Conservation (phyloP, 2,113 vertebrate genomes). For the Hemichromis elongatus region DNA sequence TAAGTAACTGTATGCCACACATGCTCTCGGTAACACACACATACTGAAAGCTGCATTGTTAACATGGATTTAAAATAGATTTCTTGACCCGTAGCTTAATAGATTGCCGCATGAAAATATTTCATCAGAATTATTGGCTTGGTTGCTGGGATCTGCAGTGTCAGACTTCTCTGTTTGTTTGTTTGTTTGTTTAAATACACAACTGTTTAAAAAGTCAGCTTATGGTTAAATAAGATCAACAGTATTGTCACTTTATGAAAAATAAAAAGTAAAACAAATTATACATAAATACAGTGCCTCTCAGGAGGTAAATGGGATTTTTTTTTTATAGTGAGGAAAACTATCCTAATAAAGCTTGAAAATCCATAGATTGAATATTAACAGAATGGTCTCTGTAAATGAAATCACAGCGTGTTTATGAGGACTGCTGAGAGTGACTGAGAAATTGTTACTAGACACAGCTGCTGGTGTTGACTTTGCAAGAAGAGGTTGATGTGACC, state of each 20-base stretch:
- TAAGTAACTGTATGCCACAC: conserved; percentile 3
- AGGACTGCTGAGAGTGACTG: not conserved
- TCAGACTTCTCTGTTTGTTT: not conserved
- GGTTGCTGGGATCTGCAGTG: not conserved
- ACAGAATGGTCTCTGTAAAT: not conserved
- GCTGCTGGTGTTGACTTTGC: not conserved
- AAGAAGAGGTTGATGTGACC: not conserved
- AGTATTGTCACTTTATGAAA: not conserved
- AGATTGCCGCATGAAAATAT: not conserved
- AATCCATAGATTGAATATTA: not conserved
- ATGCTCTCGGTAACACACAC: not conserved
- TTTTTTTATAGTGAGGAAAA: not conserved
- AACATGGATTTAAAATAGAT: not conserved
- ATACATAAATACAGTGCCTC: not conserved
- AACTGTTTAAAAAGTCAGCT: not conserved
- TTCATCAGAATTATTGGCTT: not conserved
- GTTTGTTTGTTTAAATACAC: not conserved
- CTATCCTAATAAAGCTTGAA: not conserved
- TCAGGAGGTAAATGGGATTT: not conserved
- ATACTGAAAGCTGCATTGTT: not conserved
- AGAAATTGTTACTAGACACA: not conserved
- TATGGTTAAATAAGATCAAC: not conserved
- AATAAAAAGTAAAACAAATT: not conserved
- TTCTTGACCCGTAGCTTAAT: not conserved
- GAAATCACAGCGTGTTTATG: not conserved